phyloP scores from a whole-genome alignment of 2,888 invertebrate species.

The Rhagonycha fulva region DNA sequence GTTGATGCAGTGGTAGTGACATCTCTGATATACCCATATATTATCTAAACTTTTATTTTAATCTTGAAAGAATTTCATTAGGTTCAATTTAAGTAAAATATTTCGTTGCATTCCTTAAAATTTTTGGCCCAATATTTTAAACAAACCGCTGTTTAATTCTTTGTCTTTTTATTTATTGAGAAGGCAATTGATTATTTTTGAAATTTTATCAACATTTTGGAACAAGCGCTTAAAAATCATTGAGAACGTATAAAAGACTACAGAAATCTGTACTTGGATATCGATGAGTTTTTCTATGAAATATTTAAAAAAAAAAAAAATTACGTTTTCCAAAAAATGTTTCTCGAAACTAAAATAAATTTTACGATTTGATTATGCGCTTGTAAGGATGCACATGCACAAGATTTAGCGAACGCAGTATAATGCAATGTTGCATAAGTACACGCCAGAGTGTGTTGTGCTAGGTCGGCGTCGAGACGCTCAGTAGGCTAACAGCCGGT shows the following conservation, averaged over 20 bases:
- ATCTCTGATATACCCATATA: no score
- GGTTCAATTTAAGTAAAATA: no score
- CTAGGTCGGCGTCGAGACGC: constrained; percentile 56
- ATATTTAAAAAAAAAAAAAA: not conserved
- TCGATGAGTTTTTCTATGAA: not conserved
- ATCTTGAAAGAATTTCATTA: no score
- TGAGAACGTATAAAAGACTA: no score
- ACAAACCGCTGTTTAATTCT: no score
- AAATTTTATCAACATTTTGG: not conserved
- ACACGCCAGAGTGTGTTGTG: constrained; percentile 55
- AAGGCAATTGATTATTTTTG: no score
- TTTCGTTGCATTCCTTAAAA: no score
- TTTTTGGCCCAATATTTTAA: no score
- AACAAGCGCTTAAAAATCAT: not conserved
- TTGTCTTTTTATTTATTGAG: no score
- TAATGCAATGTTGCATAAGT: constrained; percentile 48
- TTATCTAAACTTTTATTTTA: no score
- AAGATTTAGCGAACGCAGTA: constrained; percentile 37
- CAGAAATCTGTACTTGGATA: no score
- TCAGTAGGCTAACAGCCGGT: constrained; percentile 38
- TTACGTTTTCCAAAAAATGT: not conserved
- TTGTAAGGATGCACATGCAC: constrained; percentile 30
- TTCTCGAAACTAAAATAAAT: not conserved
- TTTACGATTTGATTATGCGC: constrained; percentile 9
- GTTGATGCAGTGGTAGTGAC: no score